Percentiles rank a stretch among this genome's conserved stretches.
phyloP scores from a whole-genome alignment of 2,113 vertebrate species.

The Delphinapterus leucas region DNA sequence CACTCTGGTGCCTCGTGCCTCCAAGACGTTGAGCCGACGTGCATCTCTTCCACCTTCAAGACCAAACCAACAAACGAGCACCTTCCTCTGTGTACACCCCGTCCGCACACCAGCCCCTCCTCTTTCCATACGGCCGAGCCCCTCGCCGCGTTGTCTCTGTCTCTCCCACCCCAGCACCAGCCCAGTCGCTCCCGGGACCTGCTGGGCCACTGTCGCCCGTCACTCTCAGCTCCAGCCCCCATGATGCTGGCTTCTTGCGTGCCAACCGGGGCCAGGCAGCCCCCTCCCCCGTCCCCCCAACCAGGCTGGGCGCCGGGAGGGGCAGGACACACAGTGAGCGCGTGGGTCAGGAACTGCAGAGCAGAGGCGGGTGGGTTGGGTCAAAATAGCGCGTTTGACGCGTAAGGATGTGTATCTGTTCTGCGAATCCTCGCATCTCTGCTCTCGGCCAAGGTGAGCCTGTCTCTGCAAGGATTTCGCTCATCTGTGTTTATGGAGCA shows the following conservation, averaged over 20 bases:
- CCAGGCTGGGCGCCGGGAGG: fast-evolving
- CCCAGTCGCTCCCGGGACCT: background rate
- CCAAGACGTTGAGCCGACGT: background rate
- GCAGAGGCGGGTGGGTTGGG: fast-evolving
- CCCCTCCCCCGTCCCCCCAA: background rate
- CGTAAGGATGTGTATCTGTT: fast-evolving
- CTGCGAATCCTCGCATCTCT: fast-evolving
- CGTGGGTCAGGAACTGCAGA: background rate
- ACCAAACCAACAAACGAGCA: background rate
- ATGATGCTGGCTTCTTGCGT: fast-evolving
- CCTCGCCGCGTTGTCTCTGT: background rate
- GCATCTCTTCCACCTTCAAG: background rate
- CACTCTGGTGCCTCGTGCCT: background rate
- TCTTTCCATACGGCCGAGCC: background rate
- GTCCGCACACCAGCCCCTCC: background rate
- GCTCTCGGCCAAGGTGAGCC: background rate
- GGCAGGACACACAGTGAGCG: background rate
- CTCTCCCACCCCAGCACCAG: background rate
- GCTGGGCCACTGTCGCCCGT: background rate
- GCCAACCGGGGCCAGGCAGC: no score
- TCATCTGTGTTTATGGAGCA: background rate
- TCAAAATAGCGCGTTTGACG: fast-evolving
- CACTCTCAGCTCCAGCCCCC: background rate
- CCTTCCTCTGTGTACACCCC: fast-evolving
- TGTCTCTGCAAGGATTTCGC: background rate